Conservation (phyloP, 1,140 invertebrate species). For the Plectus sambesii region DNA sequence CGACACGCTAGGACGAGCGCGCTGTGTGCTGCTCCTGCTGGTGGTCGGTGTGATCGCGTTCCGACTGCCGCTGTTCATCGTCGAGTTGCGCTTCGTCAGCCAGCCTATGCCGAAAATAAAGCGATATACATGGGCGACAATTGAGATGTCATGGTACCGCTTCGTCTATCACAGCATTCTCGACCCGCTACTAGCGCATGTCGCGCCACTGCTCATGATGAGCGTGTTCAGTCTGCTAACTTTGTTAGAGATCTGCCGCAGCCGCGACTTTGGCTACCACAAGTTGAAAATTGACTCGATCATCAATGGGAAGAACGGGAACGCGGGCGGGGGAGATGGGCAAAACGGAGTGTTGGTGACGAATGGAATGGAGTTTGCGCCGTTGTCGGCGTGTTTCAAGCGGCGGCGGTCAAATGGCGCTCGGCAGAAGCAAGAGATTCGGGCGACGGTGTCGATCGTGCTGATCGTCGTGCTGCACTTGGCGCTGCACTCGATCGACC, state of each 20-base stretch:
- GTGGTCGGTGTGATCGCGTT: constrained; percentile 32
- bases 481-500: constrained; percentile 37
- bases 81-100: constrained; percentile 36
- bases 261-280: constrained; percentile 40
- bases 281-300: constrained; percentile 36
- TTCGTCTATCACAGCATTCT: constrained; percentile 40
- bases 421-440: constrained; percentile 38
- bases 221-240: constrained; percentile 39
- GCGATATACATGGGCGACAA: constrained; percentile 30
- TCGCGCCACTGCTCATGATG: constrained; percentile 44
- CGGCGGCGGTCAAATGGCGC: constrained; percentile 25
- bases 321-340: too few relatives aligned
- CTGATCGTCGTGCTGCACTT: constrained; percentile 42
- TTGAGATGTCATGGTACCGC: constrained; percentile 43
- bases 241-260: constrained; percentile 38
- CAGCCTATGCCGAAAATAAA: constrained; percentile 29
- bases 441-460: constrained; percentile 41
- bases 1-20: constrained; percentile 34
- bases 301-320: too few relatives aligned
- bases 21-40: constrained; percentile 31
- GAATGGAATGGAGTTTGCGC: too few relatives aligned
- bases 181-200: constrained; percentile 37
- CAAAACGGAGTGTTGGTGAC: too few relatives aligned
- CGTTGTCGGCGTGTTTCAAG: constrained; percentile 26
- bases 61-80: constrained; percentile 37